Conservation (phyloP, 2,113 vertebrate genomes). For the Eulacestoma nigropectus region DNA sequence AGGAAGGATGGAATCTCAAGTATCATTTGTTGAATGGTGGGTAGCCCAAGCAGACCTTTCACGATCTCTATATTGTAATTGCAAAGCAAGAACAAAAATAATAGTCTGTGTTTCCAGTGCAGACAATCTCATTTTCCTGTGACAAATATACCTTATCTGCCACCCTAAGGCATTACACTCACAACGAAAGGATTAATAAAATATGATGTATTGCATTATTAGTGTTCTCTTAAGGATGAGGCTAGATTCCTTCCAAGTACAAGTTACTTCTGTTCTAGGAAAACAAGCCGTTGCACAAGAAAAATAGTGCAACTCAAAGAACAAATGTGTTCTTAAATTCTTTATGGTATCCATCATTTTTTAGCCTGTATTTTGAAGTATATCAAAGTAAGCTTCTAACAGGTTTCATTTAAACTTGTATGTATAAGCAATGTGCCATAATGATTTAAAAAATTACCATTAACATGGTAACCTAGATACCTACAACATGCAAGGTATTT, state of each 20-base stretch:
- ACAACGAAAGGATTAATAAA: constrained; percentile 58
- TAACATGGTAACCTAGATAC: background rate
- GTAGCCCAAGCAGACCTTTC: constrained; percentile 26
- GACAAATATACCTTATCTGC: constrained; percentile 46
- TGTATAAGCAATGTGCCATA: background rate
- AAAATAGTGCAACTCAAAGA: background rate
- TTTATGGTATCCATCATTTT: background rate
- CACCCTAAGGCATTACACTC: constrained; percentile 45
- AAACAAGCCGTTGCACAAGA: background rate
- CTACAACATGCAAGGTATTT: background rate
- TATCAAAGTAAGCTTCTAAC: background rate
- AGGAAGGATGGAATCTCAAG: background rate
- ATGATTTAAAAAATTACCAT: background rate
- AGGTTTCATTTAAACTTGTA: background rate
- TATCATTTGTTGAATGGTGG: constrained; percentile 32
- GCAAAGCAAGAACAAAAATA: constrained; percentile 58
- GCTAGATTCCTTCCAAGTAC: background rate
- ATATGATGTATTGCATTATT: constrained; percentile 34
- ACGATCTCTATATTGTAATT: constrained; percentile 43
- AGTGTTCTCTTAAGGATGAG: background rate
- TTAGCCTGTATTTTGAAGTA: background rate
- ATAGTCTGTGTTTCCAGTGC: constrained; percentile 25
- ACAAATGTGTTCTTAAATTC: background rate
- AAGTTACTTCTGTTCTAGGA: background rate
- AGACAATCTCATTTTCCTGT: constrained; percentile 59